A percentile compares a stretch with the other conserved stretches of the same genome.
Conservation (phyloP, 2,888 invertebrate genomes). For the Leptogaster cylindrica region DNA sequence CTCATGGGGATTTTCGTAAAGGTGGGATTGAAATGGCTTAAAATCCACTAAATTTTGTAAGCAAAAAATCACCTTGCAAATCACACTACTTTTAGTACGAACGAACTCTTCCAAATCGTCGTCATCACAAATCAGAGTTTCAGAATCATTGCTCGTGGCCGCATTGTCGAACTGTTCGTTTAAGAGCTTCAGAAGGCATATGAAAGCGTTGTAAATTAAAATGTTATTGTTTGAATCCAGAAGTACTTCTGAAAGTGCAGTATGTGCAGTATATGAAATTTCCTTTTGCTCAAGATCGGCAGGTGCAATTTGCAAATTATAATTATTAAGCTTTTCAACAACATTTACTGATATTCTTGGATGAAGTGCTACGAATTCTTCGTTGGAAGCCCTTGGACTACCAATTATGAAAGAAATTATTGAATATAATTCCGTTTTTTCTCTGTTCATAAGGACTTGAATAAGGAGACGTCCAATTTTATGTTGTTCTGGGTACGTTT, state of each 20-base stretch:
- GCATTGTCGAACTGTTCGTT: conserved; percentile 44
- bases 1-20: conserved; percentile 53
- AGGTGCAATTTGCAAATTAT: conserved; percentile 51
- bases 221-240: conserved; percentile 52
- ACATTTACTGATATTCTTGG: conserved; percentile 50
- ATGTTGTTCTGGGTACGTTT: conserved; percentile 44
- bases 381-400: not conserved
- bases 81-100: conserved; percentile 52
- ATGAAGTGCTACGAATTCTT: conserved; percentile 48
- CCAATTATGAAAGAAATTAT: conserved; percentile 49
- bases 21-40: conserved; percentile 55
- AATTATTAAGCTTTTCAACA: conserved; percentile 24
- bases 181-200: conserved; percentile 51
- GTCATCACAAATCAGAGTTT: conserved; percentile 53
- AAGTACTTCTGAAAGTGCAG: conserved; percentile 51
- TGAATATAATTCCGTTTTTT: conserved; percentile 50
- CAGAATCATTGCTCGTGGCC: conserved; percentile 15
- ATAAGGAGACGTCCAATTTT: conserved; percentile 51
- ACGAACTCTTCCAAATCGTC: conserved; percentile 54
- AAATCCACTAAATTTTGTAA: conserved; percentile 56
- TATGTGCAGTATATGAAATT: conserved; percentile 46
- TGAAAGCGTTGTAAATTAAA: conserved; percentile 56
- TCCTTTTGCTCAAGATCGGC: conserved; percentile 45
- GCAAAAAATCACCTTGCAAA: conserved; percentile 54
- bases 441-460: conserved; percentile 56